These are phyloP conservation scores for Naja naja DNA, from an alignment of 2,113 vertebrate genomes.

Conservation along the genomic window DNA sequence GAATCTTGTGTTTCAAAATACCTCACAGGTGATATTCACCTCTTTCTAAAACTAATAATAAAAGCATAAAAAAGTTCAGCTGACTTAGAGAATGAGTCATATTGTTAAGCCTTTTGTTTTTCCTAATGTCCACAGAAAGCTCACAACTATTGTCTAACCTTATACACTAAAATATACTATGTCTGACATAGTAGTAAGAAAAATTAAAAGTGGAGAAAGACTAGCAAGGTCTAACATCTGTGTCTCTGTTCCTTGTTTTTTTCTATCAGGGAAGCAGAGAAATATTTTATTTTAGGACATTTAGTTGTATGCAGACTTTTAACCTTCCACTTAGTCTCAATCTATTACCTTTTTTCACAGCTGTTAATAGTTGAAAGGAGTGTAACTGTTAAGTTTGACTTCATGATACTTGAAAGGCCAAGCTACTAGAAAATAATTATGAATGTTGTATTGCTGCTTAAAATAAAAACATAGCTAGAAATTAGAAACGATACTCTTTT, in stretches of 20 bases:
- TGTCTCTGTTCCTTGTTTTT: neutral
- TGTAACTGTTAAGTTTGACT: neutral
- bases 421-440: neutral
- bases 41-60: neutral
- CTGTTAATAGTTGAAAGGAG: neutral
- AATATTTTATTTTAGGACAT: neutral
- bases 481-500: neutral
- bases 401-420: neutral
- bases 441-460: neutral
- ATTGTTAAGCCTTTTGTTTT: neutral
- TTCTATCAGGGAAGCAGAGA: neutral
- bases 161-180: neutral
- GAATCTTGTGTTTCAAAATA: neutral
- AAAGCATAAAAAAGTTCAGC: neutral
- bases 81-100: neutral
- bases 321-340: neutral
- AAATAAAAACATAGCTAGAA: neutral
- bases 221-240: neutral
- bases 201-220: neutral
- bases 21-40: accelerated
- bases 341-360: neutral
- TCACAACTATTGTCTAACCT: neutral
- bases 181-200: neutral
- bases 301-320: neutral
- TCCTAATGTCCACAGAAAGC: neutral